These are phyloP conservation scores for Agonopterix subpropinquella DNA, from an alignment of 2,888 invertebrate genomes.

Conservation along the genomic window DNA sequence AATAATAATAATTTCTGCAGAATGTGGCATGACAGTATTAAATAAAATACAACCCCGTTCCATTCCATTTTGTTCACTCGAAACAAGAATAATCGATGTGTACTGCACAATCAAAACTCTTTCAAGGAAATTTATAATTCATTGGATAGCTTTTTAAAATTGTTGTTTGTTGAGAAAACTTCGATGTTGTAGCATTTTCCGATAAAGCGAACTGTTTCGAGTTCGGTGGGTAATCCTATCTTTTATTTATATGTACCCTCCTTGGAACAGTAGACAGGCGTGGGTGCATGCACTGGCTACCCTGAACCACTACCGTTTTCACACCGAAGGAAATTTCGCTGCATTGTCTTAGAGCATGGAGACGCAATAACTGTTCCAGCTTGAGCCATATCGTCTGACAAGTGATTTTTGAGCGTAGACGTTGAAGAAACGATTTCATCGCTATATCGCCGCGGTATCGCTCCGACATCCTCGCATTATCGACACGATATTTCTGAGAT, in stretches of 20 bases:
- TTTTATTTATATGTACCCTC: slow-evolving; percentile 10
- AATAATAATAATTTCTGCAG: too few relatives aligned
- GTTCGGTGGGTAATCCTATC: slow-evolving; percentile 7
- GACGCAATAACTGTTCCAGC: too few relatives aligned
- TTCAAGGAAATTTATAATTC: slow-evolving; percentile 1
- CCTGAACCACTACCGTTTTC: background rate
- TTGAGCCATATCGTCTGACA: too few relatives aligned
- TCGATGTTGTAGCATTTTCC: slow-evolving; percentile 4
- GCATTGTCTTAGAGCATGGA: too few relatives aligned
- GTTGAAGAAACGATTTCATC: too few relatives aligned
- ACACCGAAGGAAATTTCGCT: background rate
- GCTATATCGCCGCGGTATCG: too few relatives aligned
- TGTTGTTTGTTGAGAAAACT: background rate
- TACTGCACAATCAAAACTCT: background rate
- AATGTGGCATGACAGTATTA: too few relatives aligned
- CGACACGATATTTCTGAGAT: too few relatives aligned
- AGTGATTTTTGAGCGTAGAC: too few relatives aligned
- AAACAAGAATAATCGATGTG: background rate
- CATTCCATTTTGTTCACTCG: too few relatives aligned
- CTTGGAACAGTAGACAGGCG: slow-evolving; percentile 6
- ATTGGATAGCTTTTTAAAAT: slow-evolving; percentile 1
- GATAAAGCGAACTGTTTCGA: slow-evolving; percentile 3
- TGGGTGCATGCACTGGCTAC: background rate
- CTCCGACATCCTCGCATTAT: too few relatives aligned
- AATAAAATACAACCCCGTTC: too few relatives aligned